Percentiles rank a stretch among this genome's conserved stretches.
phyloP scores from a whole-genome alignment of 2,113 vertebrate genomes.

The Potamarius usumacintae region DNA sequence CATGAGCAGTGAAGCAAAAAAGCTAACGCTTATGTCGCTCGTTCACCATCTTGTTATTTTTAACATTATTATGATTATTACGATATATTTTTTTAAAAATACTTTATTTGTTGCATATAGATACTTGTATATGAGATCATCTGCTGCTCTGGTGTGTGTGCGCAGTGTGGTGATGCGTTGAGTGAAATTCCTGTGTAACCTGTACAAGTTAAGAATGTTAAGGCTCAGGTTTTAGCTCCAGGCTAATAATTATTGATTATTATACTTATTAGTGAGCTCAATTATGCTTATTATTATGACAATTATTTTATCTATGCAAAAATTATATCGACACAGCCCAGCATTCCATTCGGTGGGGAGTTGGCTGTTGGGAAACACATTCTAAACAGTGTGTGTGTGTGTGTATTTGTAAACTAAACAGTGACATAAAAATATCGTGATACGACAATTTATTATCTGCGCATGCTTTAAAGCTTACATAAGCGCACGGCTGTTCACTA shows the following conservation, averaged over 20 bases:
- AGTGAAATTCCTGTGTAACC: neutral
- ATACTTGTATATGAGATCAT: neutral
- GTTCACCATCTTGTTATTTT: too few species aligned
- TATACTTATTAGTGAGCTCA: neutral
- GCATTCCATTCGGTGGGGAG: neutral
- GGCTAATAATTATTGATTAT: slow-evolving; percentile 7
- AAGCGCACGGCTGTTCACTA: neutral
- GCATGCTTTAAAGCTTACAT: neutral
- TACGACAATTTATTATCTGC: neutral
- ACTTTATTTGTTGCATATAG: neutral
- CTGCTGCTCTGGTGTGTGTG: neutral
- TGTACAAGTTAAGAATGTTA: neutral
- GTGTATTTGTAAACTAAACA: neutral
- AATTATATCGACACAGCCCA: neutral
- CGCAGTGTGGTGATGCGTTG: neutral
- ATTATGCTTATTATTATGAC: slow-evolving; percentile 8
- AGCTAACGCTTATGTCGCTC: neutral
- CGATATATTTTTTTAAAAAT: too few species aligned
- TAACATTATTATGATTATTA: too few species aligned
- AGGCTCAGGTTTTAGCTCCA: neutral
- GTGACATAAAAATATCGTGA: neutral
- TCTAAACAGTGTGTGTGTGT: neutral
- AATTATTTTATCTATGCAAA: neutral
- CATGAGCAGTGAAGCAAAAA: neutral
- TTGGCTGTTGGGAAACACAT: neutral